Percentiles rank a stretch among this genome's conserved stretches.
Evolutionary conservation across 2,113 vertebrate species (phyloP).

Genomic region (Onychostruthus taczanowskii): DNA sequence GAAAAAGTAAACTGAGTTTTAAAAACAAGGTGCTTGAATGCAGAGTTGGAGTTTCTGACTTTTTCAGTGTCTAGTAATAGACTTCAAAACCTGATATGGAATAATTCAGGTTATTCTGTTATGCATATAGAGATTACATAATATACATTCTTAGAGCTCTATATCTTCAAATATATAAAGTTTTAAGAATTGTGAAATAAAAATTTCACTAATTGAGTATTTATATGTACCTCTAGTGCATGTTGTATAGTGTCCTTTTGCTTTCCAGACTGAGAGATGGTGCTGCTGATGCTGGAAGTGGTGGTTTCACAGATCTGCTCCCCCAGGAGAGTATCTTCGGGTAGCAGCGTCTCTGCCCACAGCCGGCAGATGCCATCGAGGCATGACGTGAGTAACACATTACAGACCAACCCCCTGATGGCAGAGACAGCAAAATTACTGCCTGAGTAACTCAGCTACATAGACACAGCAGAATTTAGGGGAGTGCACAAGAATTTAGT

Average conservation of each 20-base stretch:
- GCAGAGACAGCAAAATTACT: constrained; percentile 26
- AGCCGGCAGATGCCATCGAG: constrained; percentile 94
- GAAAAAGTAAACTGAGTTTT: not conserved
- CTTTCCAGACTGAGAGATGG: constrained; percentile 79
- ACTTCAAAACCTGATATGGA: not conserved
- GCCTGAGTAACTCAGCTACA: not conserved
- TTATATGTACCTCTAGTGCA: constrained; percentile 86
- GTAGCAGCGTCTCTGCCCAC: constrained; percentile 93
- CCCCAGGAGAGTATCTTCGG: constrained; percentile 92
- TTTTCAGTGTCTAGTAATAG: not conserved
- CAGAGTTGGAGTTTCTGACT: not conserved
- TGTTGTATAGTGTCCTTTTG: constrained; percentile 96
- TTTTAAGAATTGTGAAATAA: not conserved
- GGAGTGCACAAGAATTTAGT: not conserved
- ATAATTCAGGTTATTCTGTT: not conserved
- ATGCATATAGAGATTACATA: not conserved
- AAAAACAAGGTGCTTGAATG: not conserved
- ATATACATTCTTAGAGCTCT: not conserved
- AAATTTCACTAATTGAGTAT: not conserved
- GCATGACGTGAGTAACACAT: constrained; percentile 93
- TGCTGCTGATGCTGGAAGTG: constrained; percentile 81
- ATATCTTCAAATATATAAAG: not conserved
- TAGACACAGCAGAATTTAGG: not conserved
- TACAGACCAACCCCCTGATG: constrained; percentile 91
- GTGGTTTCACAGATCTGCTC: constrained; percentile 94